A percentile compares a stretch with the other conserved stretches of the same genome.
phyloP scores from a whole-genome alignment of 2,113 vertebrate genomes.

The Marmota flaviventris region DNA sequence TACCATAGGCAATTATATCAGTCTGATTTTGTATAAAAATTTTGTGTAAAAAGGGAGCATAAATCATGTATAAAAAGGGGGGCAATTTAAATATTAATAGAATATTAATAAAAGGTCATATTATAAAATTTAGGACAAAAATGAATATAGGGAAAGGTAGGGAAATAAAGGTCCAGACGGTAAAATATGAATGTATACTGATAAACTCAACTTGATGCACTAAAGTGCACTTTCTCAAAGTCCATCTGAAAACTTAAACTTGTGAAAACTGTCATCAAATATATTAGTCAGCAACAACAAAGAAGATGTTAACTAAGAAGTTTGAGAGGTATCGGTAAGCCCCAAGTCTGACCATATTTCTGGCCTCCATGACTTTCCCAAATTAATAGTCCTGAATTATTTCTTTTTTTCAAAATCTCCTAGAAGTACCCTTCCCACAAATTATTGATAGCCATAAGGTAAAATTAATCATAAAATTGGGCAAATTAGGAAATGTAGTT shows the following conservation, averaged over 20 bases:
- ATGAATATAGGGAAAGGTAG: not conserved
- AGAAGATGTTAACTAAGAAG: not conserved
- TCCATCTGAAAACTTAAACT: not conserved
- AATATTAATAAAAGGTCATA: not conserved
- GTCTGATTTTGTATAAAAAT: not conserved
- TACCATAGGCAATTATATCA: not conserved
- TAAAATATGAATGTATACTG: not conserved
- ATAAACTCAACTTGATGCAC: not conserved
- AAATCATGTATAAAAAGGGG: not conserved
- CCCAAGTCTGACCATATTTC: not conserved
- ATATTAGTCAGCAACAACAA: not conserved
- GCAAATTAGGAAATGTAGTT: too few relatives aligned
- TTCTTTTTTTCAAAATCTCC: not conserved
- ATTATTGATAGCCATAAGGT: too few relatives aligned
- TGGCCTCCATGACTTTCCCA: not conserved
- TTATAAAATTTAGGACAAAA: not conserved
- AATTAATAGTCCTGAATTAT: not conserved
- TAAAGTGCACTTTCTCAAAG: not conserved
- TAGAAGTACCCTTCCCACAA: too few relatives aligned
- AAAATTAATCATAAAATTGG: too few relatives aligned
- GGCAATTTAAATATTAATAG: not conserved
- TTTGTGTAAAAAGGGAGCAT: too few relatives aligned
- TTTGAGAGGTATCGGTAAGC: not conserved
- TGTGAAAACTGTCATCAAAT: not conserved
- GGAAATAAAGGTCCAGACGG: not conserved